phyloP scores from a whole-genome alignment of 2,888 invertebrate genomes.

The Drosophila mulleri region DNA sequence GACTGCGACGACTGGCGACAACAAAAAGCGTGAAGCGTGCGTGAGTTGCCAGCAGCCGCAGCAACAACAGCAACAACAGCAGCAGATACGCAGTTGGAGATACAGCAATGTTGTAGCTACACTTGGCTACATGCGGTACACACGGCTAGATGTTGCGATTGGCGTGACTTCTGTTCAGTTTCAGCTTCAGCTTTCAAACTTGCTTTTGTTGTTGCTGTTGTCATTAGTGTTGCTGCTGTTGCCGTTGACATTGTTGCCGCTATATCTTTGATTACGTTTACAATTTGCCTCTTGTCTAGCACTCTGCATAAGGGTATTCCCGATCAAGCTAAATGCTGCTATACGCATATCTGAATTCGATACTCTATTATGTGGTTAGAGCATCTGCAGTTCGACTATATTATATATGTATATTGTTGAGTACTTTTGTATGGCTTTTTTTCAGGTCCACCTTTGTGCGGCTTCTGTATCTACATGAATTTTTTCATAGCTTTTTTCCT shows the following conservation, averaged over 20 bases:
- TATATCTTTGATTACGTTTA: conserved; percentile 59
- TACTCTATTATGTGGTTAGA: neutral
- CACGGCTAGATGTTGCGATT: conserved; percentile 51
- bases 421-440: conserved; percentile 14
- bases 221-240: conserved; percentile 14
- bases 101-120: conserved; percentile 71
- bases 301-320: conserved; percentile 1
- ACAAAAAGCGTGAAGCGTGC: conserved; percentile 63
- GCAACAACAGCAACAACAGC: conserved; percentile 14
- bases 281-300: conserved; percentile 35
- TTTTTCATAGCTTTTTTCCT: conserved; percentile 21
- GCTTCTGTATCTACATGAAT: conserved; percentile 29
- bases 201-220: conserved; percentile 22
- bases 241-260: conserved; percentile 36
- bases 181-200: conserved; percentile 23
- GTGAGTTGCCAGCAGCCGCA: conserved; percentile 44
- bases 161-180: conserved; percentile 9
- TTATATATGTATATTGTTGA: neutral
- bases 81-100: conserved; percentile 62
- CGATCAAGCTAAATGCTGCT: neutral
- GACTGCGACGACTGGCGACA: conserved; percentile 24
- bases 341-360: neutral
- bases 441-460: conserved; percentile 39
- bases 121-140: conserved; percentile 57
- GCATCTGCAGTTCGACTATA: conserved; percentile 8